A percentile compares a stretch with the other conserved stretches of the same genome.
Conservation (phyloP, 64 coral and sea anemone genomes). For the Acropora tenuis region DNA sequence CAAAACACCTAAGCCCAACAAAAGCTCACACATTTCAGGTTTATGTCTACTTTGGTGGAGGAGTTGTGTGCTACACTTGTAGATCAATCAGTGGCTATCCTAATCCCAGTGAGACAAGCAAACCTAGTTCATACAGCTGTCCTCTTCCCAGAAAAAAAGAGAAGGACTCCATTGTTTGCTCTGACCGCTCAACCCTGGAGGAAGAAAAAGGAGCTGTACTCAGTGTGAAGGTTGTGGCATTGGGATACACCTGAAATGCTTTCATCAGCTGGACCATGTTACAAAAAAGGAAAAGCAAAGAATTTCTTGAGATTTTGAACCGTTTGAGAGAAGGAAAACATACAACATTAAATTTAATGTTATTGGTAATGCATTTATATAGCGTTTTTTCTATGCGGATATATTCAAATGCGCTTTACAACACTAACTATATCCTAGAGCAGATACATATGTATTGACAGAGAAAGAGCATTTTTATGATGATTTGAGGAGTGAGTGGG, state of each 20-base stretch:
- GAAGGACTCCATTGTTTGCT: constrained; percentile 59
- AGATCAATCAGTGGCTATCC: constrained; percentile 39
- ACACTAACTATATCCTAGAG: no score
- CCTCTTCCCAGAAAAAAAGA: constrained; percentile 31
- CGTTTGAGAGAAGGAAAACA: no score
- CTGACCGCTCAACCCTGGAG: constrained; percentile 26
- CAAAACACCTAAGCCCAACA: constrained; percentile 15
- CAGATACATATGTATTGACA: no score
- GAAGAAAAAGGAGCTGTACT: constrained; percentile 34
- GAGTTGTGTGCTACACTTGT: constrained; percentile 33
- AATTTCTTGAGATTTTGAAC: no score
- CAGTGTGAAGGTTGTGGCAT: constrained; percentile 51
- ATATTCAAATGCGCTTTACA: no score
- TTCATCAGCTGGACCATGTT: constrained; percentile 50
- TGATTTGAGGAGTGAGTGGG: no score
- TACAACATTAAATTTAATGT: no score
- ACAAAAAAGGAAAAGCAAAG: constrained; percentile 42
- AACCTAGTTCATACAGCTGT: constrained; percentile 46
- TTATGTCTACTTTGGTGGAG: constrained; percentile 51
- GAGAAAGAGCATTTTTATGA: no score
- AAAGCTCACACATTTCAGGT: constrained; percentile 39
- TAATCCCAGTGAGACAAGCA: constrained; percentile 48
- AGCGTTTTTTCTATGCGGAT: no score
- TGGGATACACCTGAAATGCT: constrained; percentile 60
- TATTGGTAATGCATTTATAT: no score